Base-by-base conservation (phyloP, 2,888 invertebrate genomes). In the Cephus pygmeus region DNA sequence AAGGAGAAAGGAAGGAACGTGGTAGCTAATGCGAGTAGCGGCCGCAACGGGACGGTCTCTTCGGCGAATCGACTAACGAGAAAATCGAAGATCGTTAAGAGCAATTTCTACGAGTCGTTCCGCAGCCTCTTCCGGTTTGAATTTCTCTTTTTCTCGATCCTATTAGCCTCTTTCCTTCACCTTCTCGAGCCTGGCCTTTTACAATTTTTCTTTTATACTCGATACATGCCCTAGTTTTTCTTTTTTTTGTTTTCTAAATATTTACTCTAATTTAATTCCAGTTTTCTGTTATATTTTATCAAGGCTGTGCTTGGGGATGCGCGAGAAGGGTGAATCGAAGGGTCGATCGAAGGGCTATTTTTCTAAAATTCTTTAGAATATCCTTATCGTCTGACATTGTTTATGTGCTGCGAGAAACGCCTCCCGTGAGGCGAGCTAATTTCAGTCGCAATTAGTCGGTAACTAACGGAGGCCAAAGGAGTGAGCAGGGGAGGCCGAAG, bases 21-120 rank as follows among this genome's bases (percentile, higher is more conserved):
- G 34, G 69, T 75, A 69, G 76, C 69, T 71, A 86, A 87, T 85
- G 87, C 85, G 81, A 83, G 81, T 83, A 83, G 84, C 84, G 85
- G 86, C 78, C 78, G 40, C 79, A 69, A 77, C 81, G 79, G 80
- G 79, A 40, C 15, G 15, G 40, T 40, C 40, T 40, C 75, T 81
- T 83, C 84, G 84, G 81, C 75, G 84, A 87, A 87, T 86, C 84
- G 82, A 76, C 85, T 88, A 89, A 89, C 87, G 87, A 88, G 87
- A 86, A 88, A 88, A 89, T 89, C 88, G 88, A 88, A 86, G 85
- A 85, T 88, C 87, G 85, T 89, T 89, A 88, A 84, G 85, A 85
- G 88, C 85, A 87, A 88, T 88, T 88, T 86, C 86, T 87, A 81
- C 84, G 83, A 83, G 84, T 85, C 84, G 84, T 82, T 85, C 83